These are phyloP conservation scores for Varroa destructor DNA, from an alignment of 1,140 invertebrate species.

Conservation along the genomic window DNA sequence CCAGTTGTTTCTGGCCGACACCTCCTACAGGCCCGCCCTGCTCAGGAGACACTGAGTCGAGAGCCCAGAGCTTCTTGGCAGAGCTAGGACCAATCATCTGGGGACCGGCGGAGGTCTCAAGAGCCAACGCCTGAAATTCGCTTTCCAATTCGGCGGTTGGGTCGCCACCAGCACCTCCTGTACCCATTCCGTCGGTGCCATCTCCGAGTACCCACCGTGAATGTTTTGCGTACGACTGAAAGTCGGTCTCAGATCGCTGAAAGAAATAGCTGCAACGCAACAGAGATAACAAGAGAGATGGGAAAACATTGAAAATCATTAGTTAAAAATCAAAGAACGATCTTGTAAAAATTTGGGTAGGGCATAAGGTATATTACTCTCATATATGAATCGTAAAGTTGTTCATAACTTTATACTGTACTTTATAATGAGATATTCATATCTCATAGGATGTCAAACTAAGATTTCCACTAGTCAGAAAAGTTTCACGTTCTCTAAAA, in stretches of 20 bases:
- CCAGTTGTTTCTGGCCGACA: conserved; percentile 73
- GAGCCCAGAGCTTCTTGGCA: conserved; percentile 27
- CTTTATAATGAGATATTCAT: too few species aligned
- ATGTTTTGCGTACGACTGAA: conserved; percentile 49
- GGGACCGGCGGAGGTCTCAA: conserved; percentile 35
- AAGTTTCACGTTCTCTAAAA: too few species aligned
- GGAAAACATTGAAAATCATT: too few species aligned
- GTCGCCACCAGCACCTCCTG: conserved; percentile 34
- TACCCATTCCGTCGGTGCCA: conserved; percentile 49
- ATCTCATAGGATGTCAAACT: too few species aligned
- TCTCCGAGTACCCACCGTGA: conserved; percentile 63
- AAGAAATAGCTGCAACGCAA: conserved; percentile 55
- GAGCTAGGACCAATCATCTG: conserved; percentile 26
- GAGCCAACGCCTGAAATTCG: conserved; percentile 40
- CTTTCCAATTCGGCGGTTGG: conserved; percentile 40
- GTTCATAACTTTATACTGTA: too few species aligned
- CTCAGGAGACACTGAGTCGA: conserved; percentile 33
- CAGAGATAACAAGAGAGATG: background rate
- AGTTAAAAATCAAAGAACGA: background rate
- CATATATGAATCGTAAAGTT: too few species aligned
- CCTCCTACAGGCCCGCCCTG: conserved; percentile 32
- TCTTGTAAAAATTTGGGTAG: background rate
- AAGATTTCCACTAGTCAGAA: too few species aligned
- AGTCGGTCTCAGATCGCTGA: conserved; percentile 60
- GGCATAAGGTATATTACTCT: background rate